These are phyloP conservation scores for Lagocephalus sceleratus DNA, from an alignment of 2,797 vertebrate species.

Conservation along the genomic window DNA sequence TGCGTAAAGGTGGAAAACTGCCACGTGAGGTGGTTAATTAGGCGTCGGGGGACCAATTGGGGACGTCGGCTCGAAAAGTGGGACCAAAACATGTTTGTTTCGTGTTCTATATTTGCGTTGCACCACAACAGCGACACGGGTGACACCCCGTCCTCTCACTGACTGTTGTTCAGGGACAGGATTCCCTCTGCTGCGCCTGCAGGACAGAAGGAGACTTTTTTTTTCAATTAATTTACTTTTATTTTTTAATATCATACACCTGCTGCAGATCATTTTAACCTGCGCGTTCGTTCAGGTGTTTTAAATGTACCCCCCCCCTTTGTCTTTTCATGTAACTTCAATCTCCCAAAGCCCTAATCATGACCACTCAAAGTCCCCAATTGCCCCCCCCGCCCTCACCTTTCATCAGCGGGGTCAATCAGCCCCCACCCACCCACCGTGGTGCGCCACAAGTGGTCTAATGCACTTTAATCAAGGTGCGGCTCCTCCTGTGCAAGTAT, in stretches of 20 bases:
- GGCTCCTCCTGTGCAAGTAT: too few species aligned
- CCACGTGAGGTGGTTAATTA: constrained; percentile 62
- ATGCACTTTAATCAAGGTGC: too few species aligned
- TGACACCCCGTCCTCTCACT: constrained; percentile 19
- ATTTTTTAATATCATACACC: too few species aligned
- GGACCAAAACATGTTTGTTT: constrained; percentile 74
- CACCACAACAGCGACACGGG: constrained; percentile 43
- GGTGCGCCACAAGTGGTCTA: neutral
- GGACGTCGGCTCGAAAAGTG: constrained; percentile 29
- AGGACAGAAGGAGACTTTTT: neutral
- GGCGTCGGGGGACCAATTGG: constrained; percentile 63
- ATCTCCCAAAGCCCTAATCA: neutral
- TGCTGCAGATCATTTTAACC: too few species aligned
- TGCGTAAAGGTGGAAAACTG: neutral
- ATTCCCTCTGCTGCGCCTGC: constrained; percentile 2
- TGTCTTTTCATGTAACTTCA: too few species aligned
- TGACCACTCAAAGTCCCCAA: neutral
- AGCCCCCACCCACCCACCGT: neutral
- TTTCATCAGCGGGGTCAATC: constrained; percentile 16
- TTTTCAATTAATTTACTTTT: too few species aligned
- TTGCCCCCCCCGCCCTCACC: neutral
- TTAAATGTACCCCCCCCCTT: too few species aligned
- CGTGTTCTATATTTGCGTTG: constrained; percentile 35
- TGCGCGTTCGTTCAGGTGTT: too few species aligned
- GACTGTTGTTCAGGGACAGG: constrained; percentile 21